Base-by-base conservation (phyloP, 2,888 invertebrate genomes). In the Drosophila subquinaria region DNA sequence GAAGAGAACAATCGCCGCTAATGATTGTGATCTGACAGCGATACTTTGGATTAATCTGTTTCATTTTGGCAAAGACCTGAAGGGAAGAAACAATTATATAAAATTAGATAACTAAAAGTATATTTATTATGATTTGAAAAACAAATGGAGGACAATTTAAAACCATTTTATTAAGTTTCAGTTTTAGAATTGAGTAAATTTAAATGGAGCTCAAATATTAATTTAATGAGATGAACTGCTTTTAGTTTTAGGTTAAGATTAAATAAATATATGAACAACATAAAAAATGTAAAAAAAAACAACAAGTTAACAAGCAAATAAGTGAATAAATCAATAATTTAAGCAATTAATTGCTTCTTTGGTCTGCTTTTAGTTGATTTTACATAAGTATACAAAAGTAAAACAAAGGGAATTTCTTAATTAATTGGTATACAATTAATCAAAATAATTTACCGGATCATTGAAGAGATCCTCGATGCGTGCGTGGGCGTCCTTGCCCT, bases 381-480 rank as follows among this genome's bases (percentile, higher is more conserved):
- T 42, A 42, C 17, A 17, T 17, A 42, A 17, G 4, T 17, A 17
- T 42, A 10, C 9, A 42, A 17, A 17, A 17, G 17, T 17, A 17
- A 42, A 17, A 17, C 9, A 2, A 17, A n/a, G 17, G 17, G 4
- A 27, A 30, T 15, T 30, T 10, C 15, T 5, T 17, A 17, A 33
- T 10, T 17, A 17, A 33, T 5, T 33, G 4, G 6, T n/a, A n/a
- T 10, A 8, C 4, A 15, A 48, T 15, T 30, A 27, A 10, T 33
- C 4, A 3, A 11, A 35, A 9, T 36, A 23, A 27, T 38, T 94
- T 91, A 95, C 95, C 47, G 95, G 94, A 87, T 96, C 96, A 55
- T 96, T 95, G 82, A 96, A 96, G 3, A 96, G 93, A 80, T 95
- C 95, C 43, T 96, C 96, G 50, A 96, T 92, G 76, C 96, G 94